Conservation (phyloP, 2,888 invertebrate species). For the Microctonus aethiopoides region DNA sequence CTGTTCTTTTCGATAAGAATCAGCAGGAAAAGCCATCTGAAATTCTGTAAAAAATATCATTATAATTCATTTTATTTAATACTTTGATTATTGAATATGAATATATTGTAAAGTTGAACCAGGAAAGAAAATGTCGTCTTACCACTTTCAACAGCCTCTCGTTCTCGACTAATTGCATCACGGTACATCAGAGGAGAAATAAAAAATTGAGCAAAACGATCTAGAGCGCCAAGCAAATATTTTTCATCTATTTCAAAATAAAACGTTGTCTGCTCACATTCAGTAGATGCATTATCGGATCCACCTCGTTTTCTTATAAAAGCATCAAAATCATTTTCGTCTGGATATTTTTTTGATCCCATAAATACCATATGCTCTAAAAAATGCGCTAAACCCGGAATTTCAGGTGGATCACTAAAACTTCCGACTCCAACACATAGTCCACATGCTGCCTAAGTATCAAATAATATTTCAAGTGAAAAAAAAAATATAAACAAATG, state of each 20-base stretch:
- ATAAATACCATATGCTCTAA: conserved; percentile 95
- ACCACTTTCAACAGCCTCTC: conserved; percentile 90
- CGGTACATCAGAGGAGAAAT: conserved; percentile 86
- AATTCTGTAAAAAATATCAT: conserved; percentile 73
- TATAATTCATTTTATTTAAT: conserved; percentile 1
- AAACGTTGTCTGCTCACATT: conserved; percentile 87
- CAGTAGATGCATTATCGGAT: conserved; percentile 87
- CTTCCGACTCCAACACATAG: conserved; percentile 81
- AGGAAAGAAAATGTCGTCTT: conserved; percentile 35
- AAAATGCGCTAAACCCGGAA: conserved; percentile 87
- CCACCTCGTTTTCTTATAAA: conserved; percentile 81
- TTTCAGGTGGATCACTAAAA: conserved; percentile 81
- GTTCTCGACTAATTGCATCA: conserved; percentile 86
- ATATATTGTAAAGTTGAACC: not conserved
- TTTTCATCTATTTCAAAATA: conserved; percentile 90
- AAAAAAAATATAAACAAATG: not conserved
- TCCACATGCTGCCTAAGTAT: conserved; percentile 77
- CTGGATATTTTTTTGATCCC: conserved; percentile 90
- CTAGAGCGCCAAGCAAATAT: conserved; percentile 79
- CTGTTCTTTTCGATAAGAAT: conserved; percentile 81
- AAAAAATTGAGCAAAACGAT: conserved; percentile 90
- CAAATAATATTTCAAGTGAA: conserved; percentile 34
- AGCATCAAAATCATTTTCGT: conserved; percentile 63
- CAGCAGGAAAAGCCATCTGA: conserved; percentile 81
- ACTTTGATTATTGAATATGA: not conserved